Percentiles rank a stretch among this genome's conserved stretches.
Conservation (phyloP, 1,140 invertebrate genomes). For the Conus betulinus region DNA sequence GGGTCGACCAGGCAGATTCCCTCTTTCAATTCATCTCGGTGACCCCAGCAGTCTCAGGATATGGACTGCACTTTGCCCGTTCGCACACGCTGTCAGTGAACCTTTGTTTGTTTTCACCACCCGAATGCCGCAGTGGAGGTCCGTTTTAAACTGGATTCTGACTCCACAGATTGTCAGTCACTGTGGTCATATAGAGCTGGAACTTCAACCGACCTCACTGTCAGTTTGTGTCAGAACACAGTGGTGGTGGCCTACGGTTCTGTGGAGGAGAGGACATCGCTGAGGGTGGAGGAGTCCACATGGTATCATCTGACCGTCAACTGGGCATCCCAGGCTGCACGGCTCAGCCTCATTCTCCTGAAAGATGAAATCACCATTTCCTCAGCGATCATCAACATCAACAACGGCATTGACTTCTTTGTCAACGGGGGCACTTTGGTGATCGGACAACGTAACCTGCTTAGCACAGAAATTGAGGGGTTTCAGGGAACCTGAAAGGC, state of each 20-base stretch:
- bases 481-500: conserved; percentile 48
- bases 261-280: conserved; percentile 30
- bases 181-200: conserved; percentile 49
- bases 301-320: conserved; percentile 56
- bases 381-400: conserved; percentile 28
- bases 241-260: conserved; percentile 38
- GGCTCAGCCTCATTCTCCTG: conserved; percentile 42
- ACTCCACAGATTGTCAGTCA: conserved; percentile 36
- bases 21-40: conserved; percentile 29
- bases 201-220: conserved; percentile 16
- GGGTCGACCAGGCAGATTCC: conserved; percentile 37
- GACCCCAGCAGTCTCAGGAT: conserved; percentile 39
- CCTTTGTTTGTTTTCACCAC: conserved; percentile 44
- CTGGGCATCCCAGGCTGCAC: conserved; percentile 42
- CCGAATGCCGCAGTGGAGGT: conserved; percentile 53
- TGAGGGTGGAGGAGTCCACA: conserved; percentile 30
- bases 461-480: conserved; percentile 22
- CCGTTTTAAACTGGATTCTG: conserved; percentile 46
- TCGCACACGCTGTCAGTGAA: conserved; percentile 37
- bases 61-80: conserved; percentile 43
- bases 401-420: conserved; percentile 30
- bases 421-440: conserved; percentile 50
- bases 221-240: conserved; percentile 43
- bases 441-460: conserved; percentile 50
- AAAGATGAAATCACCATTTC: conserved; percentile 32